A percentile compares a stretch with the other conserved stretches of the same genome.
phyloP scores from a whole-genome alignment of 2,113 vertebrate genomes.

The Coryphaenoides rupestris region DNA sequence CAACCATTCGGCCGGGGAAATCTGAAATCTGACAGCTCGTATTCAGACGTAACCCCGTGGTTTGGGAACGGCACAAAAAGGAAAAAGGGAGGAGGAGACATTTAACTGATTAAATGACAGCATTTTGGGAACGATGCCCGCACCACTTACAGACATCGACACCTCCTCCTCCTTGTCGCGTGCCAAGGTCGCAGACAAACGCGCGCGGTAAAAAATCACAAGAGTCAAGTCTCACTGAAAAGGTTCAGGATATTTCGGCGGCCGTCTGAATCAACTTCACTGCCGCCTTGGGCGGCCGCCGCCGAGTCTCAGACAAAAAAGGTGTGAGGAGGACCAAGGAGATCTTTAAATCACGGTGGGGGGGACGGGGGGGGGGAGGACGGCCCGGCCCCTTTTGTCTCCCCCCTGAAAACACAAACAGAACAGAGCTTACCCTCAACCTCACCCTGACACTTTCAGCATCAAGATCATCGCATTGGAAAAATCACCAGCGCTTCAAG shows the following conservation, averaged over 20 bases:
- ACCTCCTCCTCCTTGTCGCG: background rate
- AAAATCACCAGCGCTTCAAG: conserved; percentile 24
- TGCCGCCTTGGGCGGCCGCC: too few species aligned
- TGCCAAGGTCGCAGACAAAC: conserved; percentile 1
- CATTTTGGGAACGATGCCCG: too few species aligned
- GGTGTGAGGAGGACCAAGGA: background rate
- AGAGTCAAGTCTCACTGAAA: background rate
- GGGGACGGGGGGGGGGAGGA: too few species aligned
- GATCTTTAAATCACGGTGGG: background rate
- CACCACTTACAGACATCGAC: too few species aligned
- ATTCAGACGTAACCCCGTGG: too few species aligned
- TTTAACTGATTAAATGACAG: too few species aligned
- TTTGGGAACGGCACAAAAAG: too few species aligned
- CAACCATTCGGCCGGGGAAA: too few species aligned
- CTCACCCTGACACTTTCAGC: background rate
- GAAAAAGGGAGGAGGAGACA: too few species aligned
- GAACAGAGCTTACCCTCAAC: background rate
- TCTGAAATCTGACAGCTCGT: too few species aligned
- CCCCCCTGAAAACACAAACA: too few species aligned
- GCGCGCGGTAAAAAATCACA: background rate
- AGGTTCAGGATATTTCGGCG: background rate
- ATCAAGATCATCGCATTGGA: conserved; percentile 6
- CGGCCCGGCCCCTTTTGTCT: too few species aligned
- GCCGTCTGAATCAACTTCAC: background rate
- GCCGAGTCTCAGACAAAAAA: background rate